Percentiles rank a stretch among this genome's conserved stretches.
Evolutionary conservation across 2,888 invertebrate genomes (phyloP).

Genomic region (Drosophila rellima): DNA sequence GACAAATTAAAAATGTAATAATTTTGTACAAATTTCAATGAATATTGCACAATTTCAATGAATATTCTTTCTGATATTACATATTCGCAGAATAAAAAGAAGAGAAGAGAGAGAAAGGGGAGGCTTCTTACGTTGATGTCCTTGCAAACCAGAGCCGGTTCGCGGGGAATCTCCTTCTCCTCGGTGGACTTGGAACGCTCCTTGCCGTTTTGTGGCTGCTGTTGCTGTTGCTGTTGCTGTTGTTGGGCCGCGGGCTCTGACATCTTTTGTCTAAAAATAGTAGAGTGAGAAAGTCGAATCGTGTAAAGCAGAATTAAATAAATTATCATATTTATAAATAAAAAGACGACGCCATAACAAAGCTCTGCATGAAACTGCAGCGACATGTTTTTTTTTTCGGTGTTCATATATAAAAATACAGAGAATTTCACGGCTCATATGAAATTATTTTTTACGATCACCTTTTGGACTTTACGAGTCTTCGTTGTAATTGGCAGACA

Average conservation of each 20-base stretch:
- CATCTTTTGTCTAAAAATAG: conserved; percentile 81
- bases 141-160: conserved; percentile 93
- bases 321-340: conserved; percentile 70
- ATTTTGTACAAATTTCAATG: no score
- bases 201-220: conserved; percentile 80
- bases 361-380: conserved; percentile 24
- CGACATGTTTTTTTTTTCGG: conserved; percentile 31
- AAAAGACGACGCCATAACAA: conserved; percentile 52
- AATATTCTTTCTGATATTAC: neutral
- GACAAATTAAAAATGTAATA: no score
- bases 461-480: conserved; percentile 16
- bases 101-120: neutral
- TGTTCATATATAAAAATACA: conserved; percentile 10
- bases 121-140: conserved; percentile 89
- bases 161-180: conserved; percentile 89
- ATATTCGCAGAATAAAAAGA: neutral
- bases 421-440: conserved; percentile 13
- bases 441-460: conserved; percentile 59
- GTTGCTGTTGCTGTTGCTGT: conserved; percentile 74
- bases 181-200: conserved; percentile 86
- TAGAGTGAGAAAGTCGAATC: conserved; percentile 42
- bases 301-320: conserved; percentile 56
- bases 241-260: conserved; percentile 81
- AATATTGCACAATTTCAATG: no score
- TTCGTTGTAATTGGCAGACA: conserved; percentile 48